A percentile compares a stretch with the other conserved stretches of the same genome.
Evolutionary conservation across 2,113 vertebrate genomes (phyloP).

Genomic region (Accipiter cooperii): DNA sequence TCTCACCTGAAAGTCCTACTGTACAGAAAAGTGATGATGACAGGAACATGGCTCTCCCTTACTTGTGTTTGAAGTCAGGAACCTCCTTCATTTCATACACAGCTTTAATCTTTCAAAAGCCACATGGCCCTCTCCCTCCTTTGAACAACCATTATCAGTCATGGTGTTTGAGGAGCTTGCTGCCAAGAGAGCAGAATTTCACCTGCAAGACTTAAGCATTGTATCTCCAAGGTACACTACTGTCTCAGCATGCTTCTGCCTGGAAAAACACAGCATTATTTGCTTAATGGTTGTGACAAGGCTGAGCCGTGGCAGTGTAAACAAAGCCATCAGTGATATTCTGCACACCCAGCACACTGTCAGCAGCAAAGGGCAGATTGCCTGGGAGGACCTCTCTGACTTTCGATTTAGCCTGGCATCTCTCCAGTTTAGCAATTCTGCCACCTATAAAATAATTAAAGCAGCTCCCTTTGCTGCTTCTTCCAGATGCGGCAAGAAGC

Average conservation of each 20-base stretch:
- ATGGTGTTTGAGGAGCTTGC: neutral
- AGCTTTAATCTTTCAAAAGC: constrained; percentile 7
- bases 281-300: neutral
- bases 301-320: neutral
- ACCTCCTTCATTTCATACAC: neutral
- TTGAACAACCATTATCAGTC: neutral
- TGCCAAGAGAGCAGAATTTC: neutral
- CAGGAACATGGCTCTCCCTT: neutral
- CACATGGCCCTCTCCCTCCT: neutral
- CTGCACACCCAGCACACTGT: neutral
- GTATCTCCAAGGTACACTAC: neutral
- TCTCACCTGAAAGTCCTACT: neutral
- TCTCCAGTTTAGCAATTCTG: constrained; percentile 15
- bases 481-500: neutral
- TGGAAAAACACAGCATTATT: neutral
- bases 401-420: neutral
- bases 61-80: neutral
- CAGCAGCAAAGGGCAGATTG: neutral
- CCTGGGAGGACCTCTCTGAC: neutral
- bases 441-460: constrained; percentile 3
- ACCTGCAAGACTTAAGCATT: neutral
- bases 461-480: neutral
- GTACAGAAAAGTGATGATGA: neutral
- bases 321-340: neutral
- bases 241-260: neutral